Evolutionary conservation across 2,797 vertebrate genomes (phyloP).

Genomic region (Mico argentatus): DNA sequence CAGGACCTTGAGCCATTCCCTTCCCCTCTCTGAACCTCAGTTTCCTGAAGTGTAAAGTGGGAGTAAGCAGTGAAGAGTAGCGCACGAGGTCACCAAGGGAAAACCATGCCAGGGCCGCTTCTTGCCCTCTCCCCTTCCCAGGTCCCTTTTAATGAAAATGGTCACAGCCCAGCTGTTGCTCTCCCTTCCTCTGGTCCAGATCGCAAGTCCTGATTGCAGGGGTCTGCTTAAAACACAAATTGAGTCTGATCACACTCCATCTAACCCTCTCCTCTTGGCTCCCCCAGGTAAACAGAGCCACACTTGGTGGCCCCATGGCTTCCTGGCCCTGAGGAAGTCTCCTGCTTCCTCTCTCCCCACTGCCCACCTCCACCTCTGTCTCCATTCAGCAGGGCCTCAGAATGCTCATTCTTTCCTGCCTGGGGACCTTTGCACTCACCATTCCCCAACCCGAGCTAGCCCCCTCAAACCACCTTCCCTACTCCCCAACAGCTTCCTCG

Average conservation of each 20-base stretch:
- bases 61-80: neutral
- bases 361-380: too few species aligned
- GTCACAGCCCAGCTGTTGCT: rapidly evolving
- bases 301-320: too few species aligned
- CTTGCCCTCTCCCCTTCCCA: neutral
- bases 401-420: neutral
- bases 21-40: neutral
- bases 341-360: neutral
- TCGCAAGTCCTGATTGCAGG: neutral
- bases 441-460: rapidly evolving
- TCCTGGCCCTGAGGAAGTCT: neutral
- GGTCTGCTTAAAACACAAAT: neutral
- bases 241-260: neutral
- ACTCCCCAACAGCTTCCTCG: neutral
- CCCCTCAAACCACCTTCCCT: neutral
- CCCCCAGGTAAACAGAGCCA: neutral
- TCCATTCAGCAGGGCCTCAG: neutral
- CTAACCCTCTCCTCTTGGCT: rapidly evolving
- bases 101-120: rapidly evolving
- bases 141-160: neutral
- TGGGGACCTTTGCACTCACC: neutral
- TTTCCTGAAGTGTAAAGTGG: neutral
- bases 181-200: neutral
- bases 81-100: neutral
- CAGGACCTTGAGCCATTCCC: neutral